Base-by-base conservation (phyloP, 2,797 vertebrate species). In the Hippoglossus hippoglossus region DNA sequence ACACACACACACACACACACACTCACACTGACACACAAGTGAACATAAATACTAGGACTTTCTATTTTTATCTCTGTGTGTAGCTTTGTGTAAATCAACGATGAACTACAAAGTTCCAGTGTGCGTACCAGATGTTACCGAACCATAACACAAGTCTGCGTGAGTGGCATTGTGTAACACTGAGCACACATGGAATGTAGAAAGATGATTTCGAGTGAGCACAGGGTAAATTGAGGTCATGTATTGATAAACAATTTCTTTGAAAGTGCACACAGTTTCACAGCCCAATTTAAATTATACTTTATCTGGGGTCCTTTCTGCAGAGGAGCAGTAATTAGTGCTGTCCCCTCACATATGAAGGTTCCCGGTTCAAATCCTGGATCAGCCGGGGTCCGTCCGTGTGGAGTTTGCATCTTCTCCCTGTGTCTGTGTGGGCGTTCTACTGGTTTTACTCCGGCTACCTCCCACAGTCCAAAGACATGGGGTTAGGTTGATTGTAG, bases 61-160 rank as follows among this genome's bases (percentile, higher is more conserved):
- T 67, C 34, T 71, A 34, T 79, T 72, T 72, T 52, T 53, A 46
- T 51, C 54, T 46, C 12, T 46, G 0, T 67, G 25, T 71, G 12
- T 39, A 44, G 28, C 59, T 79, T 63, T 67, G 8, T 41, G 44
- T 39, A 75, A 72, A 79, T 67, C 62, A 78, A 57, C n/a, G 44
- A 44, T 71, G 53, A 67, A 80, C 63, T 66, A 50, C 46, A 59
- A 59, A 63, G 77, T 84, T 85, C 72, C 75, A 71, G 61, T 18
- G 34, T 79, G 80, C 36, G n/a, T 47, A 56, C 78, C 81, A 88
- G 81, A 87, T 91, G 81, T 81, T 58, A 52, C 36, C 18, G 12
- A 82, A 66, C 26, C 39, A 83, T 77, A 74, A 80, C 57, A 62
- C 73, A 75, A 89, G 62, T 75, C 75, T 73, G 16, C 0, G 11